Base-by-base conservation (phyloP, 2,797 vertebrate genomes). In the Pipistrellus pygmaeus region DNA sequence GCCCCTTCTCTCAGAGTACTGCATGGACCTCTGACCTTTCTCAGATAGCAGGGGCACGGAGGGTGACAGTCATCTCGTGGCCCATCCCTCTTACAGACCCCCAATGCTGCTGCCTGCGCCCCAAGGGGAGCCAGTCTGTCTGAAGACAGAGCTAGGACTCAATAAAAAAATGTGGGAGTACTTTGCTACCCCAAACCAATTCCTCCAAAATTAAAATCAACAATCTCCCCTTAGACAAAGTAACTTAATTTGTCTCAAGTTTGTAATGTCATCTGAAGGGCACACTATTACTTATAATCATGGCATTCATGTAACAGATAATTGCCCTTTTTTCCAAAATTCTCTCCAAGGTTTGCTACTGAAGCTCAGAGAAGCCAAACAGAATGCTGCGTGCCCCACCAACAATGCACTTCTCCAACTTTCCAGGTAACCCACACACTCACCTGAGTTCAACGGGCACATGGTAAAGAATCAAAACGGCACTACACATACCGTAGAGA, bases 401-500 rank as follows among this genome's bases (percentile, higher is more conserved):
- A 81, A 46, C 21, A 84, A 68, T 20, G 17, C 8, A 21, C 30
- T 84, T 53, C 38, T 53, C 66, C 41, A 68, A 8, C 38, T 35
- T 60, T 66, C 9, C 13, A 76, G 85, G 57, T 27, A 55, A 35
- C 15, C 6, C 11, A 15, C 1, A 60, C 15, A 41, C 57, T 68
- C 46, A 84, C 35, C 66, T 62, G 30, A 64, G 68, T 41, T 80
- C 75, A 93, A 55, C 3, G 1, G 8, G 53, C 23, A 55, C n/a
- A 17, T 0, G 14, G 82, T 35, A 51, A 95, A 88, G 64, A 95
- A 80, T 57, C 77, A 85, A 55, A 95, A 71, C 4, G 2, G 57
- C 21, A 84, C 23, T 3, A 0, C 25, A 96, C 98, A 75, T 96
- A 99, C 99, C 99, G 6, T 99, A 99, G 88, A 99, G 99, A 98